phyloP scores from a whole-genome alignment of 2,888 invertebrate genomes.

The Chrysina gloriosa region DNA sequence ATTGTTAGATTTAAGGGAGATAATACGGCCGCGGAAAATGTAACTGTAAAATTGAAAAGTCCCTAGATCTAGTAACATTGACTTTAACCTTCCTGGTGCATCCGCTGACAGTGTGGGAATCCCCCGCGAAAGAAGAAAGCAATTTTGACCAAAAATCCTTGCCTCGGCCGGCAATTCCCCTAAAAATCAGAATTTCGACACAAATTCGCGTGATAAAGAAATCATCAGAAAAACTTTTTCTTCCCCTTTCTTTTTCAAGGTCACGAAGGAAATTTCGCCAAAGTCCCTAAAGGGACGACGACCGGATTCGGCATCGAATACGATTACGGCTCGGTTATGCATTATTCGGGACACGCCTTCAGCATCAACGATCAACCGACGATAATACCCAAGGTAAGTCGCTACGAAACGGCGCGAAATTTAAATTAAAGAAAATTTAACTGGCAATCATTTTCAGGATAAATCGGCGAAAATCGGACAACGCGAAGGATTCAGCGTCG shows the following conservation, averaged over 20 bases:
- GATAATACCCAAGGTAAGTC: constrained; percentile 61
- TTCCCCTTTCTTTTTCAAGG: constrained; percentile 3
- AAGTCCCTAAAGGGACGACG: constrained; percentile 69
- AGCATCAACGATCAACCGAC: constrained; percentile 78
- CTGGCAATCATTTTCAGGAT: not conserved
- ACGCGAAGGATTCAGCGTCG: constrained; percentile 77
- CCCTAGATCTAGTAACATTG: too few relatives aligned
- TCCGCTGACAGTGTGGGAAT: too few relatives aligned
- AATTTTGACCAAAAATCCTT: too few relatives aligned
- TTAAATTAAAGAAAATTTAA: not conserved
- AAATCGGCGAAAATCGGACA: constrained; percentile 72
- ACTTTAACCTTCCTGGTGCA: too few relatives aligned
- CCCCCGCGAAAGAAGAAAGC: too few relatives aligned
- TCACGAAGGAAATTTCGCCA: constrained; percentile 77
- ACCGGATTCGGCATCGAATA: constrained; percentile 77
- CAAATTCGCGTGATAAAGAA: not conserved
- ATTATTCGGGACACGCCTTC: constrained; percentile 83
- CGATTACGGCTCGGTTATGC: constrained; percentile 87
- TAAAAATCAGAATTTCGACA: too few relatives aligned
- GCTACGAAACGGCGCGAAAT: too few relatives aligned
- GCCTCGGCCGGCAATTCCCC: too few relatives aligned
- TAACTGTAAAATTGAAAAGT: too few relatives aligned
- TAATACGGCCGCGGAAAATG: too few relatives aligned
- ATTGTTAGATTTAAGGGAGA: too few relatives aligned
- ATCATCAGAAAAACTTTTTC: not conserved